phyloP scores from a whole-genome alignment of 1,140 invertebrate genomes.

The Panagrolaimus sp. region DNA sequence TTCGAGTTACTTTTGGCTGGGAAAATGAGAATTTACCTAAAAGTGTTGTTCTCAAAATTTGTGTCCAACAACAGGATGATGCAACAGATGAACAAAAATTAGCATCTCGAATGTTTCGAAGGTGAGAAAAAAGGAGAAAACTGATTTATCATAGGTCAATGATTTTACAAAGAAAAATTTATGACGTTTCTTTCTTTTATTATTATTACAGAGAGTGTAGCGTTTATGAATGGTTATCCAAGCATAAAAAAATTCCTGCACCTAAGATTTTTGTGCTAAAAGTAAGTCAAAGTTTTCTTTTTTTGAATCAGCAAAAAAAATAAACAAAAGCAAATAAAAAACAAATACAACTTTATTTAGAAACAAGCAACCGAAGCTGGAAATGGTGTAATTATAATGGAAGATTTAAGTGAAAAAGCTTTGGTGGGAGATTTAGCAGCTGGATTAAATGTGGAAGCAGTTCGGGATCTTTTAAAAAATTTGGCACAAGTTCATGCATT shows the following conservation, averaged over 20 bases:
- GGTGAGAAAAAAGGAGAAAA: slow-evolving; percentile 25
- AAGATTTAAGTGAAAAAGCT: slow-evolving; percentile 50
- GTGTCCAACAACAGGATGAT: slow-evolving; percentile 35
- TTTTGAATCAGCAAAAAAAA: slow-evolving; percentile 5
- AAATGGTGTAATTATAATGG: slow-evolving; percentile 52
- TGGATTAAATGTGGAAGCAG: slow-evolving; percentile 40
- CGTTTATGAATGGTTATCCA: slow-evolving; percentile 54
- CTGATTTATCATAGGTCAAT: slow-evolving; percentile 23
- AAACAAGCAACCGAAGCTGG: slow-evolving; percentile 43
- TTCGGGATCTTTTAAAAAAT: slow-evolving; percentile 42
- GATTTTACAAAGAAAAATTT: background rate
- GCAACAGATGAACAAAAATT: slow-evolving; percentile 33
- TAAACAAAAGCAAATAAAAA: slow-evolving; percentile 4
- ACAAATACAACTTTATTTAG: slow-evolving; percentile 20
- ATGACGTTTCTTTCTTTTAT: background rate
- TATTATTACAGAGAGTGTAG: slow-evolving; percentile 50
- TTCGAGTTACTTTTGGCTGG: slow-evolving; percentile 56
- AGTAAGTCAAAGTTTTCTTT: slow-evolving; percentile 23
- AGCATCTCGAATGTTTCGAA: slow-evolving; percentile 35
- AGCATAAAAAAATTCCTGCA: slow-evolving; percentile 48
- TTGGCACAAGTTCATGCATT: slow-evolving; percentile 43
- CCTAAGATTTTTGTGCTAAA: slow-evolving; percentile 55
- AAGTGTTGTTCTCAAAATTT: slow-evolving; percentile 54
- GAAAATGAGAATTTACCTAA: slow-evolving; percentile 48
- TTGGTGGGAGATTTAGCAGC: slow-evolving; percentile 36